Conservation (phyloP, 92 coral and sea anemone species). For the Chrysogorgia sp. region DNA sequence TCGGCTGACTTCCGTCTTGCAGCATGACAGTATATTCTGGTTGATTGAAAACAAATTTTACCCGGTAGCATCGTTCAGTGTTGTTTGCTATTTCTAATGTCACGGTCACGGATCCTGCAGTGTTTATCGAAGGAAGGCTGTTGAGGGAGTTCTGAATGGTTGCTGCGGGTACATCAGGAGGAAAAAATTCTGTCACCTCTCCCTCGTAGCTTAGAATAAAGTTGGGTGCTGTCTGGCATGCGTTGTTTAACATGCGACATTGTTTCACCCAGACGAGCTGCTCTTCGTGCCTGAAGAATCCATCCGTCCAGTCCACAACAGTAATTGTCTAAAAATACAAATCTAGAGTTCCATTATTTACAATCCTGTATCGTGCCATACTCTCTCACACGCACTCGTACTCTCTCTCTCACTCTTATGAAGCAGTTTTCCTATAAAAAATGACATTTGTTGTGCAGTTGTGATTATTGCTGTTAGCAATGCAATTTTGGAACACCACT, state of each 20-base stretch:
- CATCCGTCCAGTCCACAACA: slow-evolving; percentile 13
- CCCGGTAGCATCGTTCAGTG: slow-evolving; percentile 50
- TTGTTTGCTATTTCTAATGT: slow-evolving; percentile 44
- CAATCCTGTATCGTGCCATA: not conserved
- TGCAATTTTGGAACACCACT: no score
- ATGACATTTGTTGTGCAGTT: no score
- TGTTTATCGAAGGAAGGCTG: slow-evolving; percentile 55
- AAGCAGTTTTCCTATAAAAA: no score
- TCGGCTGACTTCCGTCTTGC: not conserved
- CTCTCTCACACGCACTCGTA: not conserved
- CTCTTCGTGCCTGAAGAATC: slow-evolving; percentile 23
- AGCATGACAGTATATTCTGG: slow-evolving; percentile 63
- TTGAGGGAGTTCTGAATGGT: slow-evolving; percentile 63
- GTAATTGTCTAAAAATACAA: slow-evolving; percentile 18
- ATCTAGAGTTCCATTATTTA: not conserved
- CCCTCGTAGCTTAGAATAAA: slow-evolving; percentile 66
- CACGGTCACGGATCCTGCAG: slow-evolving; percentile 68
- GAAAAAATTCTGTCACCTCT: slow-evolving; percentile 36
- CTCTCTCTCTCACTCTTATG: no score
- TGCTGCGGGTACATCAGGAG: slow-evolving; percentile 45
- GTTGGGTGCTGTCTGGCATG: slow-evolving; percentile 7
- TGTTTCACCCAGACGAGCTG: slow-evolving; percentile 27
- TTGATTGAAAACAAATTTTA: slow-evolving; percentile 60
- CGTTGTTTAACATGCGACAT: slow-evolving; percentile 2
- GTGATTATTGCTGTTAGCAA: no score